Conservation (phyloP, 2,797 vertebrate species). For the Hypotaenidia okinawae region DNA sequence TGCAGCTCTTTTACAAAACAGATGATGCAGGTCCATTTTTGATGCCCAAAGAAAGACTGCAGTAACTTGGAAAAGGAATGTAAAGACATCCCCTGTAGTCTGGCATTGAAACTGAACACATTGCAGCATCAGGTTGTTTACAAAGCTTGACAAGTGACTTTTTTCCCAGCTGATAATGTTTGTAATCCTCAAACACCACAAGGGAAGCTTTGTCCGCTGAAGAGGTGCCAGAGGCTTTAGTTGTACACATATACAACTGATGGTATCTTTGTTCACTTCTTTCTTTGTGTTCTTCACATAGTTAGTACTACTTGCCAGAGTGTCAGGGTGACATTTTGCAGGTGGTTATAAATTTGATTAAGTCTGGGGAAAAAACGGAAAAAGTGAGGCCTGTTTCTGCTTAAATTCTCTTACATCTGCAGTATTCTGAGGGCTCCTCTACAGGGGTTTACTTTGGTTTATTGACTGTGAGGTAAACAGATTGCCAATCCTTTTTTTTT, state of each 20-base stretch:
- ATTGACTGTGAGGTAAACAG: not conserved
- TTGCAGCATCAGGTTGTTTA: not conserved
- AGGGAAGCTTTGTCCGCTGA: not conserved
- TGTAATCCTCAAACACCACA: not conserved
- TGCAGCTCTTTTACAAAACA: not conserved
- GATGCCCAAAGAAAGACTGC: not conserved
- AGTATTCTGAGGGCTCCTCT: not conserved
- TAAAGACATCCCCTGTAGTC: not conserved
- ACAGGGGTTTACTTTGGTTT: not conserved
- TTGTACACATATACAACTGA: rapidly evolving
- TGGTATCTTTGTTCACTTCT: not conserved
- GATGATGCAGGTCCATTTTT: not conserved
- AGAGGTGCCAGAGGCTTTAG: not conserved
- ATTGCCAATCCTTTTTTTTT: not conserved
- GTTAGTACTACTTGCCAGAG: not conserved
- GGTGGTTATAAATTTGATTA: not conserved
- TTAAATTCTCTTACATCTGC: not conserved
- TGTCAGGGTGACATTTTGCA: not conserved
- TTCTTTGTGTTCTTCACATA: not conserved
- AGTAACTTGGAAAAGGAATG: not conserved
- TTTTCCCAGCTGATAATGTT: not conserved
- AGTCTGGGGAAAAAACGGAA: not conserved
- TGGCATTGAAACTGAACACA: not conserved
- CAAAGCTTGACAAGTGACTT: not conserved
- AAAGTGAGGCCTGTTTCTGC: not conserved